These are phyloP conservation scores for Isaurus tuberculatus DNA, from an alignment of 92 coral and sea anemone species.

Conservation along the genomic window DNA sequence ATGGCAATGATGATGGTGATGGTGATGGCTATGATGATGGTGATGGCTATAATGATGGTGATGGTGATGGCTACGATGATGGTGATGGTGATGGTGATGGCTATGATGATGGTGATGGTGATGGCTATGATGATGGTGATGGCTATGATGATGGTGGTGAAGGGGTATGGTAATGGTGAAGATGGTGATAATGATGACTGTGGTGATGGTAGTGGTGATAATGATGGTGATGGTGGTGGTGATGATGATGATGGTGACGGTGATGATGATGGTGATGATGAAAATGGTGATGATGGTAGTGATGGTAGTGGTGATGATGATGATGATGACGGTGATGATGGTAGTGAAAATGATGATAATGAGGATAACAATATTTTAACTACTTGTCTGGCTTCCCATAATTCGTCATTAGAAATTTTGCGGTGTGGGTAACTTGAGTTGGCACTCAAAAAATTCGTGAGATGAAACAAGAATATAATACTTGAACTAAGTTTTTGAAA, in stretches of 20 bases:
- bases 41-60: not conserved
- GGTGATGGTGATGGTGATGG: not conserved
- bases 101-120: not conserved
- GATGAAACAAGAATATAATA: too few relatives aligned
- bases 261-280: not conserved
- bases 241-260: not conserved
- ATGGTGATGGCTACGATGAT: not conserved
- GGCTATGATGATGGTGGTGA: not conserved
- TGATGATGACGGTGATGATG: not conserved
- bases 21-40: not conserved
- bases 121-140: not conserved
- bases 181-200: not conserved
- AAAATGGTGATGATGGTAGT: not conserved
- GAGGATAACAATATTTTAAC: too few relatives aligned
- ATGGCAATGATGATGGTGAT: not conserved
- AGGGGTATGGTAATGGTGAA: too few relatives aligned
- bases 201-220: not conserved
- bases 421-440: too few relatives aligned
- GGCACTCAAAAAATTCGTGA: too few relatives aligned
- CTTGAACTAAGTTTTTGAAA: too few relatives aligned
- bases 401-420: too few relatives aligned
- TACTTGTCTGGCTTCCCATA: too few relatives aligned
- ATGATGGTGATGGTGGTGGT: not conserved
- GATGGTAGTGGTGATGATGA: not conserved
- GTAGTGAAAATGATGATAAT: too few relatives aligned